These are phyloP conservation scores for Astreopora myriophthalma DNA, from an alignment of 64 coral and sea anemone species.

Conservation along the genomic window DNA sequence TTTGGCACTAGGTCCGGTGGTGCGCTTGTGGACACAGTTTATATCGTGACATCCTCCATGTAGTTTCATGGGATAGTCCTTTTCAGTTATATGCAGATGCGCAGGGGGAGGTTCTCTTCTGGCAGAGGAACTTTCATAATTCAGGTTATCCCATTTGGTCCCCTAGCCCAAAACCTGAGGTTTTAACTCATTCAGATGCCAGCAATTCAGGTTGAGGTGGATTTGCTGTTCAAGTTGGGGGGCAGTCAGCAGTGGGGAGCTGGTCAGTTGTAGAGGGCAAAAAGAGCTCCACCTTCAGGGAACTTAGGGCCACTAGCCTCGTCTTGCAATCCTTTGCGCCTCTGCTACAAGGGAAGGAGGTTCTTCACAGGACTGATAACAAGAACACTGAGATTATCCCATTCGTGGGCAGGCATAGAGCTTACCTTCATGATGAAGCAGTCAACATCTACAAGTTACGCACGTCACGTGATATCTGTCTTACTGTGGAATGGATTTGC, in stretches of 20 bases:
- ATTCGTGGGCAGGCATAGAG: background rate
- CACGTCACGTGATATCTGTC: background rate
- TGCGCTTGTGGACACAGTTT: slow-evolving; percentile 35
- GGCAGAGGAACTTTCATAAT: slow-evolving; percentile 1
- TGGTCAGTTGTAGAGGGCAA: background rate
- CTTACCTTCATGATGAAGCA: background rate
- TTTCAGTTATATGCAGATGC: background rate
- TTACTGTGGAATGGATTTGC: slow-evolving; percentile 12
- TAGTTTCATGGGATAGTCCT: slow-evolving; percentile 15
- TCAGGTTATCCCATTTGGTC: slow-evolving; percentile 39
- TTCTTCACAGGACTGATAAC: slow-evolving; percentile 1
- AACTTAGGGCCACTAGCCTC: background rate
- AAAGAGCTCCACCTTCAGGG: slow-evolving; percentile 14
- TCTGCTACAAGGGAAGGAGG: background rate
- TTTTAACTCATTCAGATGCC: slow-evolving; percentile 39
- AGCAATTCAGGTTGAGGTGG: slow-evolving; percentile 12
- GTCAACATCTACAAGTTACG: background rate
- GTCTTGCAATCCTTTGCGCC: slow-evolving; percentile 7
- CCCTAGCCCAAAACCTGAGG: background rate
- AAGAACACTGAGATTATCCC: background rate
- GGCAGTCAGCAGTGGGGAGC: background rate
- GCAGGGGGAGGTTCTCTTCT: background rate
- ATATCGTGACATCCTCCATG: background rate
- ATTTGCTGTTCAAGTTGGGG: background rate
- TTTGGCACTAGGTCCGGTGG: slow-evolving; percentile 65